Evolutionary conservation across 1,140 invertebrate genomes (phyloP), one percentile per base, ranked within the genome.

Genomic region (Leguminivora glycinivorella): DNA sequence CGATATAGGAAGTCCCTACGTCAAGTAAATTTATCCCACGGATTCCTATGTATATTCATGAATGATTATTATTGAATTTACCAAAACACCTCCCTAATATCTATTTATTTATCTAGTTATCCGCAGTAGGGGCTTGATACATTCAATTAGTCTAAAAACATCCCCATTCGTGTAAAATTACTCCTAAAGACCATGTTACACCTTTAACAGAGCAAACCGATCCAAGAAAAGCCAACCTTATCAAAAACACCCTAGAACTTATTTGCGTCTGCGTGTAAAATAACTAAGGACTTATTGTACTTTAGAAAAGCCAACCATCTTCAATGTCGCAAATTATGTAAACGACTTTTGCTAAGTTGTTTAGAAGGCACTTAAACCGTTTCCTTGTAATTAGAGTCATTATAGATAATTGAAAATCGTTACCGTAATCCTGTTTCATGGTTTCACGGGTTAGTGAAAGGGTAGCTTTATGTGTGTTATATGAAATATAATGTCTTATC

Each of bases 301-400:
- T 22, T 63, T 31, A 29, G 58, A 17, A 63, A 29, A 29, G 0
- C 17, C 25, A 63, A 58, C n/a, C 14, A 63, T 69, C 40, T 69
- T 69, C 47, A 69, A 56, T 69, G 47, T 56, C 26, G 26, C 68
- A 52, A 69, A 69, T 69, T 69, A 69, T 69, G 40, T 56, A 29
- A 52, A 69, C 17, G 19, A 69, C 68, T 69, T 56, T 52, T 56
- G 68, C 47, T 52, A 56, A 69, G 68, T 69, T 69, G 68, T 69
- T 69, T 69, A 22, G 40, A 56, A 34, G 58, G 58, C 26, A 63
- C 56, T 9, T 58, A 58, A 26, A 58, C 12, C 25, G 56, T 26
- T 29, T 14, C 26, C 5, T 26, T 10, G n/a, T 26, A 63, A 63
- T 63, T 34, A 63, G 14, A 63, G 26, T 31, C 26, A 29, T 63